A percentile compares a stretch with the other conserved stretches of the same genome.
phyloP scores from a whole-genome alignment of 35 echinoderm and acorn worm genomes.

The Apostichopus parvimensis region DNA sequence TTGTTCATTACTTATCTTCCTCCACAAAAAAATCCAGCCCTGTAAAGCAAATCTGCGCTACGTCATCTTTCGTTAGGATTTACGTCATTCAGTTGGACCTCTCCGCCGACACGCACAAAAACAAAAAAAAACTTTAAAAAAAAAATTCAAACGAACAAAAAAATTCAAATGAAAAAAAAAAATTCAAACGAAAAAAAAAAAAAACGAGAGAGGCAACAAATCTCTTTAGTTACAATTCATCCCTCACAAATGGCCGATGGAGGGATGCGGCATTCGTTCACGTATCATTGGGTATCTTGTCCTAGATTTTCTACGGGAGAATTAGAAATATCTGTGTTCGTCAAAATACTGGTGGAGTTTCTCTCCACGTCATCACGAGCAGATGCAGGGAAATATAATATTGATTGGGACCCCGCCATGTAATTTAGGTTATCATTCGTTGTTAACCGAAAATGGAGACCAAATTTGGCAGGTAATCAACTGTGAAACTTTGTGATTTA shows the following conservation, averaged over 20 bases:
- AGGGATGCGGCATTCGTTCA: conserved; percentile 5
- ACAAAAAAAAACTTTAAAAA: no score
- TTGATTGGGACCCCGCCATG: conserved; percentile 31
- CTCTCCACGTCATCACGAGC: conserved; percentile 19
- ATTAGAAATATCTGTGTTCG: background rate
- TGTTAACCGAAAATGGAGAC: conserved; percentile 49
- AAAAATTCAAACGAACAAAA: no score
- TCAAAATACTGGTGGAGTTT: background rate
- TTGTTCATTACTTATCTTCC: background rate
- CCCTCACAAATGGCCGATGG: background rate
- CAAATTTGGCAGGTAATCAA: conserved; percentile 40
- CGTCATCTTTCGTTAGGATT: background rate
- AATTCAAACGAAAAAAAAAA: no score
- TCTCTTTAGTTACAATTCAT: background rate
- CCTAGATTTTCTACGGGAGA: background rate
- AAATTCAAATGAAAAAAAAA: no score
- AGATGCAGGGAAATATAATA: conserved; percentile 43
- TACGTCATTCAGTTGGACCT: conserved; percentile 26
- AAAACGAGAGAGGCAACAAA: background rate
- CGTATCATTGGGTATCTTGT: conserved; percentile 25
- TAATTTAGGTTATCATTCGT: conserved; percentile 48
- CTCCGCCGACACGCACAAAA: background rate
- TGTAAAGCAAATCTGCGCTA: background rate
- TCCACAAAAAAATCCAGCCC: background rate
- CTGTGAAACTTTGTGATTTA: conserved; percentile 39